Evolutionary conservation across 2,113 vertebrate species (phyloP).

Genomic region (Ceuthmochares aereus): DNA sequence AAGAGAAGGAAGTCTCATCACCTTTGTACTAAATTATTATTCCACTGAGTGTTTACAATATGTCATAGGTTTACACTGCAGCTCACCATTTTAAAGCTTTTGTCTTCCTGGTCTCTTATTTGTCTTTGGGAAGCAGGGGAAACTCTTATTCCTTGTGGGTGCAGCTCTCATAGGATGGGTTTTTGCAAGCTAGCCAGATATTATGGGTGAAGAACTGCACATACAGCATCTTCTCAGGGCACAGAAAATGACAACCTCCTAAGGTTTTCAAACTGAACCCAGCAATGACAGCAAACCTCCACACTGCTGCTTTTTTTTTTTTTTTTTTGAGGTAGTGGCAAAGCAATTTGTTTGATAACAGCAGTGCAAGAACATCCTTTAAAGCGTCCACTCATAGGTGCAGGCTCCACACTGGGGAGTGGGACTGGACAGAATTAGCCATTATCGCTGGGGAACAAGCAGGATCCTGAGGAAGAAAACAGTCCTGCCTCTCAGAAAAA

Average conservation of each 20-base stretch:
- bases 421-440: neutral
- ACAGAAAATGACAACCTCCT: neutral
- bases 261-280: neutral
- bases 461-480: neutral
- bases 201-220: neutral
- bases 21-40: neutral
- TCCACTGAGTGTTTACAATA: neutral
- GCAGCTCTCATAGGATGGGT: neutral
- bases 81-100: neutral
- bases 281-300: neutral
- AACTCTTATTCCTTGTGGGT: neutral
- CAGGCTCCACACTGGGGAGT: neutral
- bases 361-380: neutral
- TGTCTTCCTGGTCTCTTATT: neutral
- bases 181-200: neutral
- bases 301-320: too few species aligned
- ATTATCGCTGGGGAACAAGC: neutral
- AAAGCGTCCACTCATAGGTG: neutral
- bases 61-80: neutral
- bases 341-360: neutral
- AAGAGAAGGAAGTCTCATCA: neutral
- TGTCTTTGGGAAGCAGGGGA: neutral
- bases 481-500: neutral
- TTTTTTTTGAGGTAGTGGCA: neutral
- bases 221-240: neutral